Conservation (phyloP, 1,140 invertebrate genomes). For the Drosophila burlai region DNA sequence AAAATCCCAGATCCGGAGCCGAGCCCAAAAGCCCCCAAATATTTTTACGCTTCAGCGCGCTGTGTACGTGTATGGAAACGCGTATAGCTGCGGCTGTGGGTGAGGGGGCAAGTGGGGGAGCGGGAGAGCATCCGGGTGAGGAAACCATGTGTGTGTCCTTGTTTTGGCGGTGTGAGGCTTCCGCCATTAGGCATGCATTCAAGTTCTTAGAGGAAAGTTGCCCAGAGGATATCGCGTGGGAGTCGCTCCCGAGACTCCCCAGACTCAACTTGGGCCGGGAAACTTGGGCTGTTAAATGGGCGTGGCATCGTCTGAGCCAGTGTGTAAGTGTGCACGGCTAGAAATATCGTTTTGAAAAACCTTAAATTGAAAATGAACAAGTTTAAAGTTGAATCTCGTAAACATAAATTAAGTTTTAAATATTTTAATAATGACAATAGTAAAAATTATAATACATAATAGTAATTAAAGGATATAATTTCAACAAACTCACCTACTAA, state of each 20-base stretch:
- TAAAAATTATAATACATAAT: neutral
- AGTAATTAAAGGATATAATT: neutral
- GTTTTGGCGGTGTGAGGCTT: conserved; percentile 21
- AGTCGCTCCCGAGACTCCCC: conserved; percentile 5
- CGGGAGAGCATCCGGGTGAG: neutral
- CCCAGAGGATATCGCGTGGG: conserved; percentile 48
- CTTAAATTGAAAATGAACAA: neutral
- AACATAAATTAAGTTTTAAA: too few species aligned
- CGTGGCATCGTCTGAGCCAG: conserved; percentile 22
- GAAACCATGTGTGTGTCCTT: conserved; percentile 11
- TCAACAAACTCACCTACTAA: neutral
- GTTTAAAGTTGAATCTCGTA: too few species aligned
- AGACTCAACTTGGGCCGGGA: conserved; percentile 23
- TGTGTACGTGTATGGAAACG: conserved; percentile 17
- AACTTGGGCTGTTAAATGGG: conserved; percentile 30
- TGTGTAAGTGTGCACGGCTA: conserved; percentile 21
- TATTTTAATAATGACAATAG: neutral
- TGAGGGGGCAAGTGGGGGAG: neutral
- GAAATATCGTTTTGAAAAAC: neutral
- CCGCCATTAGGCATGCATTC: conserved; percentile 73
- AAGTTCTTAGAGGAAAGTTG: conserved; percentile 43
- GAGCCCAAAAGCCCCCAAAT: conserved; percentile 61
- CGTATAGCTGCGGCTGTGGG: conserved; percentile 1
- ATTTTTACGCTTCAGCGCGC: conserved; percentile 67
- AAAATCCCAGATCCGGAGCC: conserved; percentile 26